Conservation (phyloP, 2,113 vertebrate genomes). For the Rhinopomastus cyanomelas region DNA sequence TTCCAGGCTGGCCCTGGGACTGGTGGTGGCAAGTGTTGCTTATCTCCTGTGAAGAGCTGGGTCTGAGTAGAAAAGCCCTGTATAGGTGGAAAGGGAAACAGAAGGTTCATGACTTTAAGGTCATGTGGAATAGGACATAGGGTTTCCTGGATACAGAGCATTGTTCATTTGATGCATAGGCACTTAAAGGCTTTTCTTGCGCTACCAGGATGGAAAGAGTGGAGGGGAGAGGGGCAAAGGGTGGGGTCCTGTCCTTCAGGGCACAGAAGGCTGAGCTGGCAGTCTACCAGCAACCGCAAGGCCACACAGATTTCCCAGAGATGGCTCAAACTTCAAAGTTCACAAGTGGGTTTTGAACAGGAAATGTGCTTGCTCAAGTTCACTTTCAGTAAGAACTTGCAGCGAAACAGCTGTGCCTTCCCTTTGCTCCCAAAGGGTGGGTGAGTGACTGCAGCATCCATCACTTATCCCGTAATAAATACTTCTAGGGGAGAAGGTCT, state of each 20-base stretch:
- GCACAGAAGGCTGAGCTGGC: background rate
- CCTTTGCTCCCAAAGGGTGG: background rate
- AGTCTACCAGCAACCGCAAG: background rate
- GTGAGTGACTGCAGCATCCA: background rate
- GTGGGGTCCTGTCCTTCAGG: background rate
- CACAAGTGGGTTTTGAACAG: background rate
- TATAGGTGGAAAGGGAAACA: constrained; percentile 43
- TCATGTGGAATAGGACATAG: background rate
- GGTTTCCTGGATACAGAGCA: constrained; percentile 30
- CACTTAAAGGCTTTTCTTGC: background rate
- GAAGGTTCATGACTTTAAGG: constrained; percentile 28
- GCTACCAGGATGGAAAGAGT: constrained; percentile 22
- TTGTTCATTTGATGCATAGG: background rate
- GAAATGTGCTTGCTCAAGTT: constrained; percentile 7
- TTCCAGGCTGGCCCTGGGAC: background rate
- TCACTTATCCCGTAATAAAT: background rate
- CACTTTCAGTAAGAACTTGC: background rate
- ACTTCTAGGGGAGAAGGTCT: background rate
- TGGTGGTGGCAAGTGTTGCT: background rate
- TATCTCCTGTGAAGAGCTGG: background rate
- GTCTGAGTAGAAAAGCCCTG: background rate
- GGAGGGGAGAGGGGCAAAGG: background rate
- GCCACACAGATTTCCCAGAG: background rate
- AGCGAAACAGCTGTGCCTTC: background rate
- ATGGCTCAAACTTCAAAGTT: background rate